A percentile compares a stretch with the other conserved stretches of the same genome.
Evolutionary conservation across 2,113 vertebrate genomes (phyloP).

Genomic region (Gadus macrocephalus): DNA sequence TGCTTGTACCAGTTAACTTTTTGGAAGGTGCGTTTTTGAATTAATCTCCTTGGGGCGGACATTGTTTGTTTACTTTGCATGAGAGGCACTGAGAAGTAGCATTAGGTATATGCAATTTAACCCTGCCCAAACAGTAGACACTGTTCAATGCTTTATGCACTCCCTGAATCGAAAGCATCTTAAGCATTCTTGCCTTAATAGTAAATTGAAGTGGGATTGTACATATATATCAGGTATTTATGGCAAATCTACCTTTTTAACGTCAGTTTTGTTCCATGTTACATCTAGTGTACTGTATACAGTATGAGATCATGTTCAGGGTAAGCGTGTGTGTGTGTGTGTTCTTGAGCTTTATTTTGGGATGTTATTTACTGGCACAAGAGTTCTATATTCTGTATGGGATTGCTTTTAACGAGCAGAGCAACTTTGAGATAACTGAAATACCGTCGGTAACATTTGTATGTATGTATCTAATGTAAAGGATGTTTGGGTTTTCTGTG

Average conservation of each 20-base stretch:
- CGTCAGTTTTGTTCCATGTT: constrained; percentile 42
- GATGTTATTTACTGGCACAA: constrained; percentile 32
- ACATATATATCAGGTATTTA: constrained; percentile 68
- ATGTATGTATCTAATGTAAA: constrained; percentile 21
- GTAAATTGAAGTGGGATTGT: constrained; percentile 54
- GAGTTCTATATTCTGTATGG: neutral
- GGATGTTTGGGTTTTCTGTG: constrained; percentile 7
- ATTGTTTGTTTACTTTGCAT: constrained; percentile 36
- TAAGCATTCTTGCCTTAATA: constrained; percentile 68
- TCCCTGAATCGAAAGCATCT: constrained; percentile 60
- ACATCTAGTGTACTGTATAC: constrained; percentile 59
- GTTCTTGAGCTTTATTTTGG: constrained; percentile 41
- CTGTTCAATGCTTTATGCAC: constrained; percentile 66
- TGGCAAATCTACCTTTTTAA: constrained; percentile 66
- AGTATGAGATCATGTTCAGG: constrained; percentile 42
- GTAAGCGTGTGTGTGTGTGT: constrained; percentile 24
- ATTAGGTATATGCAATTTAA: constrained; percentile 63
- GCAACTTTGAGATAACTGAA: constrained; percentile 14
- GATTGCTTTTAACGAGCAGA: neutral
- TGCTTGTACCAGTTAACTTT: constrained; percentile 17
- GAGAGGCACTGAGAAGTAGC: constrained; percentile 41
- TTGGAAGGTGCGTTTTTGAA: constrained; percentile 19
- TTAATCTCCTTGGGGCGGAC: constrained; percentile 9
- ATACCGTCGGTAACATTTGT: neutral
- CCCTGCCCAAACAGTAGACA: constrained; percentile 41